phyloP scores from a whole-genome alignment of 2,113 vertebrate species.

The Eptesicus fuscus region DNA sequence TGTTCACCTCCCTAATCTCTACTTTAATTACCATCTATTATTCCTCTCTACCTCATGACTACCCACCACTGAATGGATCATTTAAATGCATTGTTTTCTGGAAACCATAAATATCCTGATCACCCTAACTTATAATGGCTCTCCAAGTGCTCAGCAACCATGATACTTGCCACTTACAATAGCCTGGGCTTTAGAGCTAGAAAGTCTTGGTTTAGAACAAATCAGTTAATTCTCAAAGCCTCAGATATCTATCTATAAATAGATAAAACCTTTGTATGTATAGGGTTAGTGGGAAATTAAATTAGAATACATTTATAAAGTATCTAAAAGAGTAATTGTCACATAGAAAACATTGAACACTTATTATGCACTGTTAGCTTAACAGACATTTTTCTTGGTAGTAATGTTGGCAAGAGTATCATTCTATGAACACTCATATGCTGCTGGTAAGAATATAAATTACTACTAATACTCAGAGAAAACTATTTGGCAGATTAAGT shows the following conservation, averaged over 20 bases:
- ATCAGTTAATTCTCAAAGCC: not conserved
- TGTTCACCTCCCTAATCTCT: not conserved
- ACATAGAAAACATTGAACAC: not conserved
- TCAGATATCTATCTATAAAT: not conserved
- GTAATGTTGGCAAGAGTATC: not conserved
- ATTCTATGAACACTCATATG: not conserved
- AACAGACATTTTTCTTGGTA: constrained; percentile 19
- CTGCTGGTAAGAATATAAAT: not conserved
- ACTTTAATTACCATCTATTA: not conserved
- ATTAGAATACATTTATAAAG: not conserved
- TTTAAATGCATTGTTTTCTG: not conserved
- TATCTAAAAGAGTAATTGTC: not conserved
- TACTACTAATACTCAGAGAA: not conserved
- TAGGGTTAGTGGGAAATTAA: not conserved
- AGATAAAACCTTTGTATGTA: not conserved
- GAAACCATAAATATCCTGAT: not conserved
- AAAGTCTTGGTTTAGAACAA: not conserved
- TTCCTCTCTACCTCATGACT: not conserved
- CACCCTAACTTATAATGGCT: not conserved
- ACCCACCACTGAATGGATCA: not conserved
- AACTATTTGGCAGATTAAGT: not conserved
- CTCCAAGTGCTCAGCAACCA: not conserved
- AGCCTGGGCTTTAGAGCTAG: not conserved
- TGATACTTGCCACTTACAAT: not conserved
- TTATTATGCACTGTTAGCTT: not conserved